Percentiles rank a stretch among this genome's conserved stretches.
Conservation (phyloP, 2,113 vertebrate genomes). For the Trichechus manatus region DNA sequence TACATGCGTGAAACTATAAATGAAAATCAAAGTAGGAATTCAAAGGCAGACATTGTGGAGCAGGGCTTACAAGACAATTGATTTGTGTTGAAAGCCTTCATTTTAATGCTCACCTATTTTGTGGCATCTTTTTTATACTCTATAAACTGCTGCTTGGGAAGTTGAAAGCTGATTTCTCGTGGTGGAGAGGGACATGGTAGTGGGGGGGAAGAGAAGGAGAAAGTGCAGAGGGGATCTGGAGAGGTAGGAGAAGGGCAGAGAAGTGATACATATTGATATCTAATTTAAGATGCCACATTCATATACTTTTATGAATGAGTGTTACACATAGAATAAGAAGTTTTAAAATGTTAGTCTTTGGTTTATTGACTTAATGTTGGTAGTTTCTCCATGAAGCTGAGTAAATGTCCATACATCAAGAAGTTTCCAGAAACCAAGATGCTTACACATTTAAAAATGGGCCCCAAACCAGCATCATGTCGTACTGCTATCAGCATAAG, state of each 20-base stretch:
- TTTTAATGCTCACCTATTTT: background rate
- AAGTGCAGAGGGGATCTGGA: background rate
- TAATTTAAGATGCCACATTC: background rate
- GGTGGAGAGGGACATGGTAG: background rate
- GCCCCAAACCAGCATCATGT: background rate
- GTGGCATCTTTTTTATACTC: background rate
- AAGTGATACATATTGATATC: background rate
- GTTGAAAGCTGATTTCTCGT: background rate
- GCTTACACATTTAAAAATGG: slow-evolving; percentile 45
- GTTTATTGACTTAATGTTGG: background rate
- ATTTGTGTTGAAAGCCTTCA: background rate
- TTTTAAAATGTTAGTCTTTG: slow-evolving; percentile 43
- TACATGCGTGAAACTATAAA: background rate
- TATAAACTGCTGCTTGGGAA: background rate
- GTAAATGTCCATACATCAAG: background rate
- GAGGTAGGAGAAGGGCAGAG: background rate
- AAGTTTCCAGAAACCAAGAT: background rate
- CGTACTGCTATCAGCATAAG: background rate
- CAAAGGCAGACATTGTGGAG: background rate
- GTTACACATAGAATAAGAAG: background rate
- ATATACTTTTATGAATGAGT: slow-evolving; percentile 9
- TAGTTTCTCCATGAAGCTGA: background rate
- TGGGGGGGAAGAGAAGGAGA: background rate
- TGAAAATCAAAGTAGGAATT: slow-evolving; percentile 28
- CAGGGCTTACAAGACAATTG: background rate